These are phyloP conservation scores for Aplysina aerophoba DNA, from an alignment of 37 sponge, comb jelly and placozoan genomes.

Conservation along the genomic window DNA sequence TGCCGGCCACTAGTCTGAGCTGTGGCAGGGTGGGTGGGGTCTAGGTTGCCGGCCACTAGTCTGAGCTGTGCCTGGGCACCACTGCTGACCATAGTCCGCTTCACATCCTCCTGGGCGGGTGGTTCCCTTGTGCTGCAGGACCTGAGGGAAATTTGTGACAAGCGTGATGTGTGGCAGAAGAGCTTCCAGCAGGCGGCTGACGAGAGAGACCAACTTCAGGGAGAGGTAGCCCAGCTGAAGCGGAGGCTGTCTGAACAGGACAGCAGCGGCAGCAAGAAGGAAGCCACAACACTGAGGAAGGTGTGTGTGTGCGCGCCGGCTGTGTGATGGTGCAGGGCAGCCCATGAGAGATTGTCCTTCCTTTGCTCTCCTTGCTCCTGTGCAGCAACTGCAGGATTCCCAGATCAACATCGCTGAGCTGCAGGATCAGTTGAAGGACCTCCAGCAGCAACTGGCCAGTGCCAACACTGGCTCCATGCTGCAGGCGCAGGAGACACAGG, in stretches of 20 bases:
- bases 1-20: no score
- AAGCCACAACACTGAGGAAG: background rate
- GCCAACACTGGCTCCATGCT: background rate
- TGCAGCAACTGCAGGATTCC: background rate
- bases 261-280: background rate
- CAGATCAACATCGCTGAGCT: background rate
- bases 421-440: background rate
- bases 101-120: no score
- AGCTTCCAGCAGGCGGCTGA: background rate
- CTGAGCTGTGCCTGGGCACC: no score
- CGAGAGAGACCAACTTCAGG: background rate
- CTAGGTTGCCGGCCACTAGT: no score
- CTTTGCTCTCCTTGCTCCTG: no score
- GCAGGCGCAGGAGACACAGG: background rate
- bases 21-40: no score
- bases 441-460: slow-evolving; percentile 7
- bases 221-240: background rate
- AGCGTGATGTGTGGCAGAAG: background rate
- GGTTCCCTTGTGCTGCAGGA: background rate
- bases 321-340: no score
- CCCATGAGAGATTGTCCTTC: no score
- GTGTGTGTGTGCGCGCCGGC: background rate
- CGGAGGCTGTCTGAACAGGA: background rate
- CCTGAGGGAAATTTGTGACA: background rate
- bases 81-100: no score